These are phyloP conservation scores for Hipposideros armiger DNA, from an alignment of 2,113 vertebrate genomes.

Conservation along the genomic window DNA sequence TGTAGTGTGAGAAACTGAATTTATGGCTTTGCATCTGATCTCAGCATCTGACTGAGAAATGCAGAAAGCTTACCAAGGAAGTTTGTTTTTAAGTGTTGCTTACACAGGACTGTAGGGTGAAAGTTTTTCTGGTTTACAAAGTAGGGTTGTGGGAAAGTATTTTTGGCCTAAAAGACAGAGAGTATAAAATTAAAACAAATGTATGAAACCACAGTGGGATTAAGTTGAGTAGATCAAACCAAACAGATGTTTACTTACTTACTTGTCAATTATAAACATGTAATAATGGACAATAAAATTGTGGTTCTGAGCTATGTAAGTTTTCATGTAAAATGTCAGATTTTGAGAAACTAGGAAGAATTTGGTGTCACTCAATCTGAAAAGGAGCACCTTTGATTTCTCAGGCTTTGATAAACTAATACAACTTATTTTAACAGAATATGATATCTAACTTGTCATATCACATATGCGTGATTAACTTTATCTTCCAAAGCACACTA, in stretches of 20 bases:
- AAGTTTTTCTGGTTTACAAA: not conserved
- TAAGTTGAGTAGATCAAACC: not conserved
- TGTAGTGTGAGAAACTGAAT: not conserved
- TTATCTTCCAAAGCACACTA: slow-evolving; percentile 46
- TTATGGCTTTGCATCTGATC: not conserved
- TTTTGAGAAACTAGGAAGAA: slow-evolving; percentile 41
- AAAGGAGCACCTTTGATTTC: not conserved
- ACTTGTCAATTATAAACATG: slow-evolving; percentile 9
- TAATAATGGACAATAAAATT: slow-evolving; percentile 3
- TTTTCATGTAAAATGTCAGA: slow-evolving; percentile 41
- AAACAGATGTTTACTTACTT: not conserved
- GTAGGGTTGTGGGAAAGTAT: not conserved
- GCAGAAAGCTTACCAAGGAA: not conserved
- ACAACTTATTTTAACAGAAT: slow-evolving; percentile 10
- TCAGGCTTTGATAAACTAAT: not conserved
- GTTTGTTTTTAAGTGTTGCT: slow-evolving; percentile 11
- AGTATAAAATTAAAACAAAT: not conserved
- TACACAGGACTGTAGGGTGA: not conserved
- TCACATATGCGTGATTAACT: slow-evolving; percentile 35
- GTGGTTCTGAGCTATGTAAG: not conserved
- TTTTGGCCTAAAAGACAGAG: not conserved
- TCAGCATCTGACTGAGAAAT: slow-evolving; percentile 1
- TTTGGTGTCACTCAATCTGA: not conserved
- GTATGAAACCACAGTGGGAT: not conserved
- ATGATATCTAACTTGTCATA: not conserved